These are phyloP conservation scores for Muscicapa striata DNA, from an alignment of 2,797 vertebrate genomes.

Conservation along the genomic window DNA sequence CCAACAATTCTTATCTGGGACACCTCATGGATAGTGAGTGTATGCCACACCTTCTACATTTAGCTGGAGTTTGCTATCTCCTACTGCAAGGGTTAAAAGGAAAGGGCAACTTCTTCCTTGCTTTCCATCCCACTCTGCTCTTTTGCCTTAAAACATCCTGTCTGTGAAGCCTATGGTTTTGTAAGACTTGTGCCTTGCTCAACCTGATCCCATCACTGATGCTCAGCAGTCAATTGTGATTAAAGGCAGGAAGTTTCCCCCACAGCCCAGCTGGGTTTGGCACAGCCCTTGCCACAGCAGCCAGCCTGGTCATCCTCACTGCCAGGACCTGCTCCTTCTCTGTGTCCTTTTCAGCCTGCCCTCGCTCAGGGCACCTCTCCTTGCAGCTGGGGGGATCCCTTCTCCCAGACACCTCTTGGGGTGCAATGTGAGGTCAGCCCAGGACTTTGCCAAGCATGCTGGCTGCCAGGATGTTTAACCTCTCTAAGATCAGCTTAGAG, in stretches of 20 bases:
- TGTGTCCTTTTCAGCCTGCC: not conserved
- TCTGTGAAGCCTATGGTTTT: not conserved
- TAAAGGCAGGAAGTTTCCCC: constrained; percentile 14
- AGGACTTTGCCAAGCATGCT: not conserved
- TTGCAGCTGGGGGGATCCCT: not conserved
- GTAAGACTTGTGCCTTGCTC: not conserved
- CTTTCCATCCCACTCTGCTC: not conserved
- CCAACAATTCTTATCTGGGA: not conserved
- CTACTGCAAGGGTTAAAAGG: not conserved
- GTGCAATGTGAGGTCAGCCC: not conserved
- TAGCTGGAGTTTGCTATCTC: not conserved
- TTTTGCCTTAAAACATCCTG: not conserved
- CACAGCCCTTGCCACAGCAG: not conserved
- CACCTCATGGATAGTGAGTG: not conserved
- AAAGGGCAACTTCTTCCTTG: not conserved
- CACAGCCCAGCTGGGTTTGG: not conserved
- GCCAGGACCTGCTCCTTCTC: not conserved
- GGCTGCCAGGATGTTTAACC: not conserved
- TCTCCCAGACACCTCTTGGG: not conserved
- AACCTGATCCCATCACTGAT: not conserved
- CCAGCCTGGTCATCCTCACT: rapidly evolving
- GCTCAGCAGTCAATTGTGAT: not conserved
- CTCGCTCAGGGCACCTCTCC: not conserved
- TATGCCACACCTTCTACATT: not conserved
- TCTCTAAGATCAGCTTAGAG: rapidly evolving